These are phyloP conservation scores for Pantherophis vulpinus DNA, from an alignment of 2,797 vertebrate genomes.

Conservation along the genomic window DNA sequence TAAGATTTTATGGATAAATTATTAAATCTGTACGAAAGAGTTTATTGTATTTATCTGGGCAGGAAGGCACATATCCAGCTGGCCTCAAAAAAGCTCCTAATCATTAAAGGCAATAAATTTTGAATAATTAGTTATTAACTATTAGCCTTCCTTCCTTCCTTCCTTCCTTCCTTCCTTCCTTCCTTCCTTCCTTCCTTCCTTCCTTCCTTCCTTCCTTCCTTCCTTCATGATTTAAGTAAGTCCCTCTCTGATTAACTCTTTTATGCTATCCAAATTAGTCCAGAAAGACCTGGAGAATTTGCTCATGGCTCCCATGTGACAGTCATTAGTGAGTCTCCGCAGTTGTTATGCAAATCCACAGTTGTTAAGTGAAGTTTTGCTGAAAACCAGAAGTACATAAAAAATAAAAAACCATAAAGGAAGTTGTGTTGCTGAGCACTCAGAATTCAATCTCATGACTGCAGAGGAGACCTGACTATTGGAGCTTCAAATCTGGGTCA, in stretches of 20 bases:
- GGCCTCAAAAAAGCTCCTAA: conserved; percentile 8
- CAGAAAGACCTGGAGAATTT: background rate
- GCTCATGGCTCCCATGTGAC: background rate
- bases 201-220: conserved; percentile 9
- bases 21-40: conserved; percentile 40
- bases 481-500: background rate
- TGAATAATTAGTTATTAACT: conserved; percentile 28
- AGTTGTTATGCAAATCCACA: background rate
- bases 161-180: background rate
- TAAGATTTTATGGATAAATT: conserved; percentile 30
- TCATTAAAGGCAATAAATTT: conserved; percentile 22
- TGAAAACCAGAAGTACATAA: background rate
- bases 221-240: background rate
- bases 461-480: background rate
- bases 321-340: background rate
- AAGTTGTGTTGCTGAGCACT: background rate
- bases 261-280: background rate
- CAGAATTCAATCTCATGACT: background rate
- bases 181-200: no score
- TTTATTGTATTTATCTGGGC: conserved; percentile 33
- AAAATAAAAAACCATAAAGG: background rate
- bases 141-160: conserved; percentile 8
- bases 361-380: background rate
- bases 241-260: background rate
- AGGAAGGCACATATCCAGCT: conserved; percentile 26